Evolutionary conservation across 2,797 vertebrate species (phyloP), one percentile per base, ranked within the genome.

Genomic region (Muscicapa comitata): DNA sequence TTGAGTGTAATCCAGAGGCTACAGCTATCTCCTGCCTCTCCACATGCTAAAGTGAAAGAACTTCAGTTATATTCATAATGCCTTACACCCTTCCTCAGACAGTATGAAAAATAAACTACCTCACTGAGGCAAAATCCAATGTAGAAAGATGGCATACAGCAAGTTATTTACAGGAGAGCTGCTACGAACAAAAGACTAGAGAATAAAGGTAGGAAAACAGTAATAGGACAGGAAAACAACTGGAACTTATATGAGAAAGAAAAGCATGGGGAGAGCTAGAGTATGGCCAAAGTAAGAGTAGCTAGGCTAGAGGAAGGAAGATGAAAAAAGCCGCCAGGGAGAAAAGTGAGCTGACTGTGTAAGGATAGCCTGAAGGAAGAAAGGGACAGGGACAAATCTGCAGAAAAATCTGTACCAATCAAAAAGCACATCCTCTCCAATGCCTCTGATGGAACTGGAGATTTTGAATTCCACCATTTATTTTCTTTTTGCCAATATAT

Each of bases 101-200:
- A 70, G 9, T 4, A 40, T 7, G 35, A 55, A 50, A 94, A 65
- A 81, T 55, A 70, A 86, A 38, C 38, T 25, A 58, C 20, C 6
- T 57, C 6, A 4, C 0, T 23, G 65, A 88, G 35, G 29, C 29
- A 95, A 94, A 93, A 93, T 38, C 53, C 61, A 83, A 5, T 7
- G 54, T 0, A 5, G 35, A 68, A 93, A 59, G 42, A 72, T 25
- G 10, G 26, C 43, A 84, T 19, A 53, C 31, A 66, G 47, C 54
- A 82, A 82, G 48, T 86, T 92, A 80, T 77, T 88, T 81, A 93
- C 83, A 94, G 80, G 89, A 92, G 86, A 92, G 67, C 70, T 58
- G 47, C 33, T 8, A 3, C 21, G 62, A 85, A 91, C 53, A 89
- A 82, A 94, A 79, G 72, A 67, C n/a, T 3, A 26, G 13, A 18